A percentile compares a stretch with the other conserved stretches of the same genome.
Conservation (phyloP, 2,888 invertebrate species). For the Andrena bicolor region DNA sequence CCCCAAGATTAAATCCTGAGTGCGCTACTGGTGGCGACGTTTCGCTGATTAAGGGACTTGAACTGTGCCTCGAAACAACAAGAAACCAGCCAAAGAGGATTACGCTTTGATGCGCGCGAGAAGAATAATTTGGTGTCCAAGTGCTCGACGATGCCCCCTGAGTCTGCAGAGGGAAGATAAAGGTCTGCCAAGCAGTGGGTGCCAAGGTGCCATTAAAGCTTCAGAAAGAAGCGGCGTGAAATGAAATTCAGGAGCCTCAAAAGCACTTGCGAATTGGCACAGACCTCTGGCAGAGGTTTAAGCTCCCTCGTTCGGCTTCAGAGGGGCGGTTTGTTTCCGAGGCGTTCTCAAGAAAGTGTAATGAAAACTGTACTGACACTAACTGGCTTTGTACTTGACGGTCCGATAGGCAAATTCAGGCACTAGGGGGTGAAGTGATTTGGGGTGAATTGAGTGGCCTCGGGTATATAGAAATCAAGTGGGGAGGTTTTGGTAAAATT, state of each 20-base stretch:
- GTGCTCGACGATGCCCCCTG: background rate
- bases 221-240: background rate
- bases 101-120: background rate
- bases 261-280: background rate
- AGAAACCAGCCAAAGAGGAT: background rate
- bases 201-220: background rate
- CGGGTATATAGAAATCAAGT: conserved; percentile 31
- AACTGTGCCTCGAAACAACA: background rate
- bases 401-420: background rate
- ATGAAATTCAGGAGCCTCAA: background rate
- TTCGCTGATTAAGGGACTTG: background rate
- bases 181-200: conserved; percentile 10
- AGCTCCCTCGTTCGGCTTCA: background rate
- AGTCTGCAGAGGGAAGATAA: background rate
- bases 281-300: background rate
- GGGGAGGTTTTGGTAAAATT: conserved; percentile 17
- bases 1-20: background rate
- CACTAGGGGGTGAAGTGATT: conserved; percentile 26
- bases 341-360: conserved; percentile 13
- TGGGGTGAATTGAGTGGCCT: conserved; percentile 12
- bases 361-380: conserved; percentile 11
- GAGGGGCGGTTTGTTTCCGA: background rate
- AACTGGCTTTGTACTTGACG: background rate
- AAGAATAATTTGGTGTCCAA: background rate
- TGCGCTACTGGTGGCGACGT: background rate